These are phyloP conservation scores for Drosophila picticornis DNA, from an alignment of 2,888 invertebrate genomes.

Conservation along the genomic window DNA sequence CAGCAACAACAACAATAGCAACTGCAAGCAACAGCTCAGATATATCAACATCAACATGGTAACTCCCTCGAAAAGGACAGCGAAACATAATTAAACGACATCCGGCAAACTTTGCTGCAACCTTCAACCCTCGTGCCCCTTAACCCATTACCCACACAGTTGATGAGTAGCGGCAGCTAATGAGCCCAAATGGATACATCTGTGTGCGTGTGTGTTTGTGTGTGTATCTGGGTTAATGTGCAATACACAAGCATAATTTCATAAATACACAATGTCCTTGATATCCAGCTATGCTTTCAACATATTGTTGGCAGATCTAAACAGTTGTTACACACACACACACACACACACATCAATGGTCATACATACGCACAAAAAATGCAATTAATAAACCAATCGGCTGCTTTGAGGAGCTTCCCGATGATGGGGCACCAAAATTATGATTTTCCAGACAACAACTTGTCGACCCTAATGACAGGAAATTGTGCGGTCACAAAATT, in stretches of 20 bases:
- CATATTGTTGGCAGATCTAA: constrained; percentile 14
- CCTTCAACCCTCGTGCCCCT: neutral
- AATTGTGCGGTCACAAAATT: constrained; percentile 69
- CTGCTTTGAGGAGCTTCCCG: constrained; percentile 28
- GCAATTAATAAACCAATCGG: constrained; percentile 66
- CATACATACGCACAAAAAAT: constrained; percentile 22
- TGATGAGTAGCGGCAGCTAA: constrained; percentile 45
- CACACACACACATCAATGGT: neutral
- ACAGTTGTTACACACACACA: neutral
- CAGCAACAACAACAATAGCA: constrained; percentile 7
- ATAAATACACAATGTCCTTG: constrained; percentile 58
- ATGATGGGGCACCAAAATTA: constrained; percentile 50
- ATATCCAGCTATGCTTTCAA: constrained; percentile 18
- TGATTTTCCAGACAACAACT: constrained; percentile 61
- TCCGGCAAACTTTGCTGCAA: constrained; percentile 37
- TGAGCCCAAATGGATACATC: constrained; percentile 55
- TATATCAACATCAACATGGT: constrained; percentile 58
- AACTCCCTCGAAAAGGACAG: constrained; percentile 54
- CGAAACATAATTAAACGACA: constrained; percentile 79
- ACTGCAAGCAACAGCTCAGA: constrained; percentile 43
- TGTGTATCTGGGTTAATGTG: constrained; percentile 70
- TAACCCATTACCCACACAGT: constrained; percentile 2
- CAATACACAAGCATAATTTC: constrained; percentile 40
- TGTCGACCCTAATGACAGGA: constrained; percentile 79
- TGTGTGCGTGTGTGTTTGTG: constrained; percentile 6